Conservation (phyloP, 2,888 invertebrate genomes). For the Stegophylla sp. region DNA sequence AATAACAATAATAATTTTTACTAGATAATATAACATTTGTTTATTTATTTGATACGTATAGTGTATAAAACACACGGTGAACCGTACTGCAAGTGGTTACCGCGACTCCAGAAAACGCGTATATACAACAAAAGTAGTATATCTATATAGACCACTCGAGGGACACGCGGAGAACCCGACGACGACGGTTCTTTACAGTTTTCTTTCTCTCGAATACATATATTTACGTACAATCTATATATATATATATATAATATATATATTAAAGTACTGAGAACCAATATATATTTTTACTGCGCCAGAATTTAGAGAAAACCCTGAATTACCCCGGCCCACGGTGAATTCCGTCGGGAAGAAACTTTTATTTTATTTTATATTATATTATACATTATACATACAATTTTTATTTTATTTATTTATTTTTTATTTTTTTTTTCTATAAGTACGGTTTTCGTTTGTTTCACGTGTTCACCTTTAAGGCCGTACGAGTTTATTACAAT, state of each 20-base stretch:
- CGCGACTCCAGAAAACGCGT: too few relatives aligned
- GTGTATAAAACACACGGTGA: too few relatives aligned
- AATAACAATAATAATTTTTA: too few relatives aligned
- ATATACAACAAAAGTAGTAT: too few relatives aligned
- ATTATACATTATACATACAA: not conserved
- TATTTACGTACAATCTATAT: not conserved
- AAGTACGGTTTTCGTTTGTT: conserved; percentile 23
- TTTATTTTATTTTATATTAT: conserved; percentile 13
- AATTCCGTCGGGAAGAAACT: conserved; percentile 5
- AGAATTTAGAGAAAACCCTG: not conserved
- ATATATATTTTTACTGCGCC: conserved; percentile 37
- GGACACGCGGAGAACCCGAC: too few relatives aligned
- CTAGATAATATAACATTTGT: too few relatives aligned
- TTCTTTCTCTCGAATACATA: too few relatives aligned
- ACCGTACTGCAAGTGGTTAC: too few relatives aligned
- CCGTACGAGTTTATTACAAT: not conserved
- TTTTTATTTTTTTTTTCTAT: not conserved
- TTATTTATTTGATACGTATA: too few relatives aligned
- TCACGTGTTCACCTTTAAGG: conserved; percentile 20
- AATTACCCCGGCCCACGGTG: too few relatives aligned
- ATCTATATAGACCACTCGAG: too few relatives aligned
- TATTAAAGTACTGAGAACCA: not conserved
- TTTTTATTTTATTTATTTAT: not conserved
- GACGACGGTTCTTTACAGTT: too few relatives aligned
- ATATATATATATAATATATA: not conserved